Evolutionary conservation across 2,888 invertebrate species (phyloP), one percentile per base, ranked within the genome.

Genomic region (Molorchus minor): DNA sequence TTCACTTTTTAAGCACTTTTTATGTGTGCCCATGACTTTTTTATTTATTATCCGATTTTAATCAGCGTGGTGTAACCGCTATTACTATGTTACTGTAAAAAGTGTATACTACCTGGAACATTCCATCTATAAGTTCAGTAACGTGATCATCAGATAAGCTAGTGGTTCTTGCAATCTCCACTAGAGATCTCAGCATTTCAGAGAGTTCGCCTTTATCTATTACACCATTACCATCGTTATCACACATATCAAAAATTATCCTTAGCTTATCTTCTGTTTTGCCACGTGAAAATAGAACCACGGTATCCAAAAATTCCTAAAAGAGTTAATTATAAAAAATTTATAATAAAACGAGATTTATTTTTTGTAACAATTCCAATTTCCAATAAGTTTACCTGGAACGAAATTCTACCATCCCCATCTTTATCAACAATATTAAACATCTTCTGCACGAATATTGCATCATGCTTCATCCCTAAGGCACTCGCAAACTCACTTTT

Each of bases 171-270:
- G 96, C 96, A 56, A 96, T 96, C 80, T 96, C 96, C 0, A 96
- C 96, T 20, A 96, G 81, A 0, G 96, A 96, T 15, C 95, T 84
- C 75, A 98, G 82, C 93, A 98, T 96, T 79, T 96, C 95, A 16
- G 93, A 94, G 15, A 98, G 83, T 76, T 97, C 96, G 1, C 88
- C 91, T 74, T 96, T 96, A 75, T 96, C 96, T 57, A 97, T 97
- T 0, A 94, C 93, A 0, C 96, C 95, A 72, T 95, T 95, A 12
- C 94, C 87, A 76, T 97, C 94, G 71, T 95, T 93, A 77, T 97
- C 97, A 74, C 97, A 97, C 97, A 98, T 97, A 79, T 97, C 95
- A 76, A 97, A 97, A 66, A 98, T 94, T 25, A 97, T 96, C 3
- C 96, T 85, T 29, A 97, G 82, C 74, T 96, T 96, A 75, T 96